A percentile compares a stretch with the other conserved stretches of the same genome.
Evolutionary conservation across 1,140 invertebrate species (phyloP).

Genomic region (Panonychus citri): DNA sequence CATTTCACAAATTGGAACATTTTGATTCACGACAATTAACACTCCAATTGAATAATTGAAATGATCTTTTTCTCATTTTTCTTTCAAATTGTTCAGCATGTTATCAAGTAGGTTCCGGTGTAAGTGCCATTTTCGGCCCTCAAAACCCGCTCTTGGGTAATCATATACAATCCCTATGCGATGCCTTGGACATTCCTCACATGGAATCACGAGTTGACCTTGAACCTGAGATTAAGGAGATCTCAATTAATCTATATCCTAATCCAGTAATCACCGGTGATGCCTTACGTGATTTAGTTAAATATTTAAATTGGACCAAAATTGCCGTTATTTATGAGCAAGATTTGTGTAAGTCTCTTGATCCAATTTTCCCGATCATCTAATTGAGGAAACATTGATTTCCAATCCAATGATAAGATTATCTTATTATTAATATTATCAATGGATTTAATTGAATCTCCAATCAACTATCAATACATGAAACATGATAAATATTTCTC

Average conservation of each 20-base stretch:
- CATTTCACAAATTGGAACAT: no score
- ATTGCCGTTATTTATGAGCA: slow-evolving; percentile 83
- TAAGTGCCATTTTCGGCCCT: slow-evolving; percentile 69
- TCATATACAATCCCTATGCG: slow-evolving; percentile 69
- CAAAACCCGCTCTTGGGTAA: slow-evolving; percentile 51
- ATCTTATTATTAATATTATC: no score
- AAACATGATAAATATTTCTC: no score
- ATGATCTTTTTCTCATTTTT: no score
- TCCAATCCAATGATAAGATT: no score
- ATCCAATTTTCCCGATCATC: background rate
- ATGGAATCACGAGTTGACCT: slow-evolving; percentile 39
- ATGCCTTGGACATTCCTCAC: slow-evolving; percentile 64
- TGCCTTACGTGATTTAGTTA: slow-evolving; percentile 63
- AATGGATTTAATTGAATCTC: no score
- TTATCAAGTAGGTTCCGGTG: slow-evolving; percentile 53
- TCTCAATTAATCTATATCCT: slow-evolving; percentile 73
- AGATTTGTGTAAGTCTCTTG: slow-evolving; percentile 38
- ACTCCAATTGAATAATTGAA: no score
- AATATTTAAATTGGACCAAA: slow-evolving; percentile 72
- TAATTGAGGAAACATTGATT: background rate
- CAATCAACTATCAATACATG: no score
- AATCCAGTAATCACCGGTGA: slow-evolving; percentile 53
- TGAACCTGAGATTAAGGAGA: slow-evolving; percentile 34
- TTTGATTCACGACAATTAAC: no score
- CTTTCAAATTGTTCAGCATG: slow-evolving; percentile 40